A percentile compares a stretch with the other conserved stretches of the same genome.
phyloP scores from a whole-genome alignment of 2,888 invertebrate genomes.

The Phlogophora meticulosa region DNA sequence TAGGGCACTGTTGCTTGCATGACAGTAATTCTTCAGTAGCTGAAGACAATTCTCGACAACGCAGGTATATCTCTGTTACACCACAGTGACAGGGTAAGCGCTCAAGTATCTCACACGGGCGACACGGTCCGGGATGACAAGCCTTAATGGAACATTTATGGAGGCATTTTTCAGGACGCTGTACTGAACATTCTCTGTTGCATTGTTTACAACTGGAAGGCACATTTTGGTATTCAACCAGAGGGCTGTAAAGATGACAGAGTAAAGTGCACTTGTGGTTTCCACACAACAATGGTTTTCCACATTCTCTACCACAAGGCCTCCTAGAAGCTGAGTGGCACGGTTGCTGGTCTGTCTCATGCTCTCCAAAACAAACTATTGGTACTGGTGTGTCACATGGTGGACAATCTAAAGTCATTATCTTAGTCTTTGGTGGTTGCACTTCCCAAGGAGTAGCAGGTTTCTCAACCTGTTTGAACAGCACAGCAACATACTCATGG shows the following conservation, averaged over 20 bases:
- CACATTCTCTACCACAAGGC: slow-evolving; percentile 96
- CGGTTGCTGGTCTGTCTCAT: slow-evolving; percentile 93
- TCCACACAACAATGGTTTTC: slow-evolving; percentile 93
- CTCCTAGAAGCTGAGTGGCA: slow-evolving; percentile 93
- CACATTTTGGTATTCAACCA: slow-evolving; percentile 85
- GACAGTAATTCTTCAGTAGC: slow-evolving; percentile 88
- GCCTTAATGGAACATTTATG: slow-evolving; percentile 93
- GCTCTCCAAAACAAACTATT: slow-evolving; percentile 94
- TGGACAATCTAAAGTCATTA: slow-evolving; percentile 92
- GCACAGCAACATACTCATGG: slow-evolving; percentile 94
- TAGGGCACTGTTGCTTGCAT: slow-evolving; percentile 97
- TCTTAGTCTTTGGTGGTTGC: slow-evolving; percentile 87
- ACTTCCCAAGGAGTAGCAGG: slow-evolving; percentile 93
- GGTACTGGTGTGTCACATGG: slow-evolving; percentile 93
- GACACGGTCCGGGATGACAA: slow-evolving; percentile 95
- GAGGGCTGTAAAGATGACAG: slow-evolving; percentile 92
- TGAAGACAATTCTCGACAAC: slow-evolving; percentile 93
- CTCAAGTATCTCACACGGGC: slow-evolving; percentile 93
- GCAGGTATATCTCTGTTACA: slow-evolving; percentile 93
- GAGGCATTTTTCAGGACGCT: slow-evolving; percentile 93
- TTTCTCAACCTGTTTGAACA: slow-evolving; percentile 90
- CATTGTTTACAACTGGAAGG: slow-evolving; percentile 85
- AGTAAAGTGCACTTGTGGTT: slow-evolving; percentile 94
- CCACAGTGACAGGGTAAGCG: slow-evolving; percentile 96
- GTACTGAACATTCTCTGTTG: slow-evolving; percentile 90